phyloP scores from a whole-genome alignment of 2,888 invertebrate species.

The Dexiosoma caninum region DNA sequence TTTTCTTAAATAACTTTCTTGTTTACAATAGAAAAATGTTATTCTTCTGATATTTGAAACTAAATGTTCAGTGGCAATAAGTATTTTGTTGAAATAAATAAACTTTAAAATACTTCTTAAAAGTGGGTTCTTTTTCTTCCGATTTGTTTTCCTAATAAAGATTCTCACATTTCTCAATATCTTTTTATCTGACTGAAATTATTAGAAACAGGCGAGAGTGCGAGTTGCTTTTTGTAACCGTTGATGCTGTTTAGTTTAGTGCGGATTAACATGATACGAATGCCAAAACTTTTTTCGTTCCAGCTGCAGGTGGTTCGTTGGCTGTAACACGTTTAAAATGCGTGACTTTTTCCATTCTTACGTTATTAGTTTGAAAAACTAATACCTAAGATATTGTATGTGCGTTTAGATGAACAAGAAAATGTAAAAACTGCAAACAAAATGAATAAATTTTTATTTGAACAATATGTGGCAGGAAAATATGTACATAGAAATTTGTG shows the following conservation, averaged over 20 bases:
- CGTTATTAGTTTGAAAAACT: constrained; percentile 28
- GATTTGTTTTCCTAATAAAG: neutral
- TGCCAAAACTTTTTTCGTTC: neutral
- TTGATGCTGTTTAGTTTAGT: neutral
- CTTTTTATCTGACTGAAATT: neutral
- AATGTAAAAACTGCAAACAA: neutral
- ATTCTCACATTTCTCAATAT: constrained; percentile 4
- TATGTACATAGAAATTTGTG: too few relatives aligned
- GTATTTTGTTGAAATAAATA: neutral
- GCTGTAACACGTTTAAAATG: constrained; percentile 48
- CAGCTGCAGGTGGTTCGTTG: constrained; percentile 7
- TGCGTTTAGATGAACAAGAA: neutral
- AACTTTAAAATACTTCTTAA: constrained; percentile 5
- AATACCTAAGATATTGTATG: neutral
- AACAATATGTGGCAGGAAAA: too few relatives aligned
- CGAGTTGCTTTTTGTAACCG: neutral
- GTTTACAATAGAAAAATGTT: neutral
- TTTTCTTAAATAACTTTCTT: neutral
- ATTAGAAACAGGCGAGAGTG: neutral
- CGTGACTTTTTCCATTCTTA: constrained; percentile 58
- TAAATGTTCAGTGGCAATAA: neutral
- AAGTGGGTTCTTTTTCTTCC: neutral
- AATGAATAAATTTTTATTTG: neutral
- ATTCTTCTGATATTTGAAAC: neutral
- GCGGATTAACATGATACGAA: neutral